Evolutionary conservation across 2,797 vertebrate genomes (phyloP), one percentile per base, ranked within the genome.

Genomic region (Myotis pilosus): DNA sequence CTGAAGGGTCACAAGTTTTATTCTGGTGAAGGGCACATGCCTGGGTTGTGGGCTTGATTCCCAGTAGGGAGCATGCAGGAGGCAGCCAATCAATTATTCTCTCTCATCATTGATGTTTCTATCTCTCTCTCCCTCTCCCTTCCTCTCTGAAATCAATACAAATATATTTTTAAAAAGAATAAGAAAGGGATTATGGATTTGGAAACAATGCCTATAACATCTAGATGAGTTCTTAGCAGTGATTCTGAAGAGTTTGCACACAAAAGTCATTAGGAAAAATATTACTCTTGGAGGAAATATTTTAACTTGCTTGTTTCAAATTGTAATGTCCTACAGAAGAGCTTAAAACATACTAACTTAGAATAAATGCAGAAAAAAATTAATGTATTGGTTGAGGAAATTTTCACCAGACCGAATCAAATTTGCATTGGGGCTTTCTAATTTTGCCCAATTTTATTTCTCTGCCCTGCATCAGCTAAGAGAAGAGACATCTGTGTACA

Each of bases 391-490:
- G 20, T 72, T 57, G 47, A 95, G 36, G 69, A 60, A 83, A 17
- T 91, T 78, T 72, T 83, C 66, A 91, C 9, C n/a, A 55, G 69
- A 86, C 6, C 38, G 51, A 93, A 92, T 91, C 36, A 66, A 92
- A 85, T 64, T 78, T 87, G 8, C 15, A 20, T 13, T 84, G 28
- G 0, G 22, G n/a, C 12, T 69, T 71, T 72, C 16, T 69, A 57
- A 62, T 66, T 19, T 38, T 75, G 2, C 15, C 17, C 71, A 47
- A 3, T n/a, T 87, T 47, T 60, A 19, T 89, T 38, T 75, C 5
- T 76, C 25, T 33, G 33, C 4, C 8, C 3, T 51, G 7, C 8
- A 23, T 74, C 23, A 53, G 1, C 38, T 79, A 55, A 69, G 55
- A 88, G 62, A 87, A 76, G 41, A 88, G n/a, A 19, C 19, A 85